Evolutionary conservation across 1,140 invertebrate species (phyloP).

Genomic region (Daktulosphaira vitifoliae): DNA sequence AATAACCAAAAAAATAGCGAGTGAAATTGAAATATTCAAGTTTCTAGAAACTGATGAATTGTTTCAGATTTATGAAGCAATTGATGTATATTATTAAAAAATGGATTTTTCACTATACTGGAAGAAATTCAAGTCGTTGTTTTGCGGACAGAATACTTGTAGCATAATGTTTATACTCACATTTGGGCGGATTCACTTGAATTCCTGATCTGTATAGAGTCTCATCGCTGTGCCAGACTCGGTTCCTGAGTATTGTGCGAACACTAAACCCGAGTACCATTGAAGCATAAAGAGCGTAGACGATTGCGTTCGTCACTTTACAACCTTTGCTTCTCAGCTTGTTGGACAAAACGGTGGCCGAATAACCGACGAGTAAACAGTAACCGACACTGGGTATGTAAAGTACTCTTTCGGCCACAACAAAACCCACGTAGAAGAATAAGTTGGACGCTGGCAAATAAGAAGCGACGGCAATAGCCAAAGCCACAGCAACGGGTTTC

Average conservation of each 20-base stretch:
- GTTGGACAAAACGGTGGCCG: constrained; percentile 41
- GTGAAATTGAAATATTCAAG: no score
- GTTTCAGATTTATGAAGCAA: no score
- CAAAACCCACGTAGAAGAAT: constrained; percentile 92
- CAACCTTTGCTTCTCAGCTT: constrained; percentile 37
- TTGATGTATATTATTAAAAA: no score
- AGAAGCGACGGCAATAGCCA: constrained; percentile 59
- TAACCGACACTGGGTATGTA: constrained; percentile 92
- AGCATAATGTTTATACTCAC: constrained; percentile 59
- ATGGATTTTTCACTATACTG: no score
- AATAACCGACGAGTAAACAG: constrained; percentile 76
- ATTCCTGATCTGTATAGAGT: constrained; percentile 82
- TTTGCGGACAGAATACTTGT: no score
- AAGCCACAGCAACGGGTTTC: not conserved
- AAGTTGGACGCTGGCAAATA: constrained; percentile 90
- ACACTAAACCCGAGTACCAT: constrained; percentile 44
- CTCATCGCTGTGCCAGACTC: constrained; percentile 87
- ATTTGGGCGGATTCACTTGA: constrained; percentile 88
- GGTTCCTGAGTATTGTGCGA: constrained; percentile 70
- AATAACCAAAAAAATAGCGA: no score
- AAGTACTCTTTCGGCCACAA: constrained; percentile 86
- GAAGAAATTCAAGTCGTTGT: no score
- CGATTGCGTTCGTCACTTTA: not conserved
- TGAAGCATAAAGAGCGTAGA: not conserved
- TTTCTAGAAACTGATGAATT: no score